These are phyloP conservation scores for Lissonota sp. DNA, from an alignment of 2,888 invertebrate genomes.

Conservation along the genomic window DNA sequence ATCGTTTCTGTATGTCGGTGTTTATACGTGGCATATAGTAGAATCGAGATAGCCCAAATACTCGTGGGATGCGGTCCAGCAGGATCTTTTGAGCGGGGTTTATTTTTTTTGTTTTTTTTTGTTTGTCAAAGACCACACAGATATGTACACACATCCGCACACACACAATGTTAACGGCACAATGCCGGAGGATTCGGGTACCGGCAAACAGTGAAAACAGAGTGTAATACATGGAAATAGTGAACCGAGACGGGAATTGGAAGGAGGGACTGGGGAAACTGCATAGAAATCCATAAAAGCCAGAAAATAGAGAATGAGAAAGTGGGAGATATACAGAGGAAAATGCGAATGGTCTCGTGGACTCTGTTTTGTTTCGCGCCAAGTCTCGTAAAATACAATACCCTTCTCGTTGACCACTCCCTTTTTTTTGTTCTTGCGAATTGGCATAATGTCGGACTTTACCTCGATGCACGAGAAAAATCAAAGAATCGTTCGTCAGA, in stretches of 20 bases:
- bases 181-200: constrained; percentile 20
- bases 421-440: constrained; percentile 16
- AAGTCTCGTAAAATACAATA: constrained; percentile 46
- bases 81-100: constrained; percentile 39
- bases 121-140: constrained; percentile 16
- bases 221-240: constrained; percentile 42
- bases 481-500: neutral
- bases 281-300: constrained; percentile 52
- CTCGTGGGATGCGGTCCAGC: constrained; percentile 33
- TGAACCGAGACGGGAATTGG: neutral
- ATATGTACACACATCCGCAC: neutral
- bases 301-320: neutral
- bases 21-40: neutral
- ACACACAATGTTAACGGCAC: constrained; percentile 3
- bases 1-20: too few relatives aligned
- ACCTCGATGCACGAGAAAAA: neutral
- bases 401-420: constrained; percentile 9
- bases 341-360: constrained; percentile 9
- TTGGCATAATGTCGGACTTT: constrained; percentile 35
- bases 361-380: constrained; percentile 40
- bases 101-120: too few relatives aligned
- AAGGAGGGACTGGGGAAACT: constrained; percentile 27
- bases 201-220: constrained; percentile 41
- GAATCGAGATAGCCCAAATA: constrained; percentile 40
- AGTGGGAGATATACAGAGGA: neutral